phyloP scores from a whole-genome alignment of 1,140 invertebrate species.

The Ganaspis sp. region DNA sequence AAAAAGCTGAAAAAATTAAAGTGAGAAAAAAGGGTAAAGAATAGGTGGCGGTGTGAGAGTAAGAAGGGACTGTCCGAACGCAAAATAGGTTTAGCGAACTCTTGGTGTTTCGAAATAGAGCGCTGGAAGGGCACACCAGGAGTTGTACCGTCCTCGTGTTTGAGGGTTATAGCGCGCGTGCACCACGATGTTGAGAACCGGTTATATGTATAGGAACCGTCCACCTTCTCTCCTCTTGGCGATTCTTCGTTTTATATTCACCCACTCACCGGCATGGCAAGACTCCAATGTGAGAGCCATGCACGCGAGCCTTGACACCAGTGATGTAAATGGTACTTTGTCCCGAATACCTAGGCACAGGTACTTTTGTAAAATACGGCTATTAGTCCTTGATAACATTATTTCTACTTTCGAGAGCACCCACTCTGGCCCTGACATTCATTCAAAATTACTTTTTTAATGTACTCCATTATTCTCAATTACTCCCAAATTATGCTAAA shows the following conservation, averaged over 20 bases:
- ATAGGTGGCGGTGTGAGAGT: slow-evolving; percentile 27
- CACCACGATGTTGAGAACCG: not conserved
- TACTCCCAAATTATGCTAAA: no score
- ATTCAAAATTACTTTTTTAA: not conserved
- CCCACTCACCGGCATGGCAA: slow-evolving; percentile 14
- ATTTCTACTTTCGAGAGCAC: not conserved
- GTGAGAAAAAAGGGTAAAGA: no score
- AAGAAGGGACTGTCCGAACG: not conserved
- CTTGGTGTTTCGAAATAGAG: slow-evolving; percentile 5
- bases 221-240: slow-evolving; percentile 14
- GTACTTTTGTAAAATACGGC: slow-evolving; percentile 18
- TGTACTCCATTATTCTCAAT: no score
- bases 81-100: slow-evolving; percentile 1
- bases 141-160: slow-evolving; percentile 8
- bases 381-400: slow-evolving; percentile 12
- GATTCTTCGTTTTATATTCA: slow-evolving; percentile 16
- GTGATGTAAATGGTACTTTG: slow-evolving; percentile 27
- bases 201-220: slow-evolving; percentile 2
- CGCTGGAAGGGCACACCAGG: not conserved
- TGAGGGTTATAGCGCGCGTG: slow-evolving; percentile 14
- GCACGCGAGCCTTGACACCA: slow-evolving; percentile 23
- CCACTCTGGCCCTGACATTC: not conserved
- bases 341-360: slow-evolving; percentile 24
- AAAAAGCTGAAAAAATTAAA: no score
- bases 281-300: not conserved